Percentiles rank a stretch among this genome's conserved stretches.
Evolutionary conservation across 2,113 vertebrate genomes (phyloP).

Genomic region (Isichthys henryi): DNA sequence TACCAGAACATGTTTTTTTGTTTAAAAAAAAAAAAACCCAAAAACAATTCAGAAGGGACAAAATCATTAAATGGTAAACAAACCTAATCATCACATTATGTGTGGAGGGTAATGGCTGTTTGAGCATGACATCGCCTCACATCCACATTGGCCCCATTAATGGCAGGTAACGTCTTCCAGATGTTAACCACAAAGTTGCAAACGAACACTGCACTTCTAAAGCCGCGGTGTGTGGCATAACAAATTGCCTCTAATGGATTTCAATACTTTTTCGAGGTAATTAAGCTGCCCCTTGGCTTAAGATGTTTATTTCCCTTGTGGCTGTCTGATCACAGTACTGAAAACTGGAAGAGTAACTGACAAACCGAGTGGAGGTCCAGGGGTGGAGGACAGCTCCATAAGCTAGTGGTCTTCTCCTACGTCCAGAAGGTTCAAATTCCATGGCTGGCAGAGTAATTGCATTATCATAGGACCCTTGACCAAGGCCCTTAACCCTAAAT

Average conservation of each 20-base stretch:
- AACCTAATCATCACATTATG: not conserved
- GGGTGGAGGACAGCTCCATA: conserved; percentile 19
- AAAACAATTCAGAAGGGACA: not conserved
- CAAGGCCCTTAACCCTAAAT: not conserved
- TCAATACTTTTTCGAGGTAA: conserved; percentile 34
- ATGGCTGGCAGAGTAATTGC: not conserved
- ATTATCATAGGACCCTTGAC: not conserved
- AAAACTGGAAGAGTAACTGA: conserved; percentile 50
- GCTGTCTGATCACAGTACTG: conserved; percentile 37
- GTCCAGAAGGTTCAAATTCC: not conserved
- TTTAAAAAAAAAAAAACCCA: not conserved
- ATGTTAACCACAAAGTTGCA: not conserved
- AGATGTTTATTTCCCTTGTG: conserved; percentile 46
- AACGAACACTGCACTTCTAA: not conserved
- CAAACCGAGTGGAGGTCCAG: not conserved
- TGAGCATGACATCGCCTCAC: not conserved
- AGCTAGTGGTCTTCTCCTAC: not conserved
- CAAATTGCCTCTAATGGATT: conserved; percentile 31
- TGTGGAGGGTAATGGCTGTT: not conserved
- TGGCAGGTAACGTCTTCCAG: not conserved
- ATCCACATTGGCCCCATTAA: not conserved
- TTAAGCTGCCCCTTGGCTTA: conserved; percentile 53
- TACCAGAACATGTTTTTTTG: not conserved
- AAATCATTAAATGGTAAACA: not conserved
- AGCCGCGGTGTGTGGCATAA: conserved; percentile 9